Conservation (phyloP, 2,797 vertebrate genomes). For the Melanogrammus aeglefinus region DNA sequence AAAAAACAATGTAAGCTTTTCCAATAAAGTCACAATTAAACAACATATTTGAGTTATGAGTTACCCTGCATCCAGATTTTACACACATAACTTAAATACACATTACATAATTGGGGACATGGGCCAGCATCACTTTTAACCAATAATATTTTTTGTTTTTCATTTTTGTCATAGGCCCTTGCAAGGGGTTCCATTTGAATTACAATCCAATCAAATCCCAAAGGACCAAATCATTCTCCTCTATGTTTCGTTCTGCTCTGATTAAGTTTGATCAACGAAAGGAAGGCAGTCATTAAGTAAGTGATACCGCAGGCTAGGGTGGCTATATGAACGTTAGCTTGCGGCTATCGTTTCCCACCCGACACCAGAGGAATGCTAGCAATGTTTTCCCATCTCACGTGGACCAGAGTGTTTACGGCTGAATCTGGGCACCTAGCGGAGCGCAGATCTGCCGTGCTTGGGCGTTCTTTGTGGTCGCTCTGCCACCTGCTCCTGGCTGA, state of each 20-base stretch:
- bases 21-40: neutral
- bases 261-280: neutral
- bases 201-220: neutral
- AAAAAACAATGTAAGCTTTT: neutral
- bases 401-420: slow-evolving; percentile 26
- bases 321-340: neutral
- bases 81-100: no score
- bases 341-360: neutral
- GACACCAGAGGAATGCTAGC: slow-evolving; percentile 15
- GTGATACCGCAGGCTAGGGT: neutral
- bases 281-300: neutral
- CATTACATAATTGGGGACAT: no score
- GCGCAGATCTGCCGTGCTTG: slow-evolving; percentile 31
- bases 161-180: neutral
- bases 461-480: slow-evolving; percentile 37
- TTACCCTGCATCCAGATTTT: no score
- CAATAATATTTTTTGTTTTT: neutral
- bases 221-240: neutral
- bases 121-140: no score
- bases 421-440: slow-evolving; percentile 19
- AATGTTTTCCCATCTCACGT: slow-evolving; percentile 27
- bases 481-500: slow-evolving; percentile 30
- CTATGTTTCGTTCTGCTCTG: neutral
- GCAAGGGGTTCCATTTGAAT: neutral
- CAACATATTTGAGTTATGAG: neutral